Base-by-base conservation (phyloP, 2,888 invertebrate species). In the Aspidiotus rigidus region DNA sequence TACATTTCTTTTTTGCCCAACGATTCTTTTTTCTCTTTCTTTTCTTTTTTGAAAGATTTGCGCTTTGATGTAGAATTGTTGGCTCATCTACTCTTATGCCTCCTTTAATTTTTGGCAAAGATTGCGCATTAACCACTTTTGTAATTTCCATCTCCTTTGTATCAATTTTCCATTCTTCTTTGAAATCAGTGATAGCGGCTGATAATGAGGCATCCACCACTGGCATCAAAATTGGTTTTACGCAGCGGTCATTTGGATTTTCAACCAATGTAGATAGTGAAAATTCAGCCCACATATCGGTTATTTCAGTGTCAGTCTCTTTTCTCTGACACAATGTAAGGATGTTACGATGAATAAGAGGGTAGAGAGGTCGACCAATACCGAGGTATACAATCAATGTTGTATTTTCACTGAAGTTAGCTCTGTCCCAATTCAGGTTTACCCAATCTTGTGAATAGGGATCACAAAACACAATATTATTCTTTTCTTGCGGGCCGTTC, bases 211-310 rank as follows among this genome's bases (percentile, higher is more conserved):
- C 39, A 67, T 67, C 67, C 53, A 40, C 53, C 1, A 60, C 44
- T 6, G 67, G 60, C 15, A 67, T 42, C 9, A 67, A 39, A 15
- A 67, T 17, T 16, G 67, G 49, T 40, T 49, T 67, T 7, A 44
- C 39, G 10, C 10, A 16, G 39, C 28, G 41, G 39, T 59, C 60
- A 1, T 17, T 41, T 3, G 5, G 17, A 11, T 59, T 49, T 0
- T 49, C 53, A 16, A 60, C 53, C 40, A 67, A 39, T 17, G 67
- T 67, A 8, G 67, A 59, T n/a, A 67, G 40, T 7, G 67, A 59
- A 40, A 67, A 67, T n/a, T 59, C 60, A 28, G 67, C 17, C 67
- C 67, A 67, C 13, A 67, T 39, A 11, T 53, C 60, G 8, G 59
- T 67, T 10, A 67, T 67, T 15, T 44, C 13, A 5, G 5, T 10